Percentiles rank a stretch among this genome's conserved stretches.
Conservation (phyloP, 1,140 invertebrate genomes). For the Listronotus bonariensis region DNA sequence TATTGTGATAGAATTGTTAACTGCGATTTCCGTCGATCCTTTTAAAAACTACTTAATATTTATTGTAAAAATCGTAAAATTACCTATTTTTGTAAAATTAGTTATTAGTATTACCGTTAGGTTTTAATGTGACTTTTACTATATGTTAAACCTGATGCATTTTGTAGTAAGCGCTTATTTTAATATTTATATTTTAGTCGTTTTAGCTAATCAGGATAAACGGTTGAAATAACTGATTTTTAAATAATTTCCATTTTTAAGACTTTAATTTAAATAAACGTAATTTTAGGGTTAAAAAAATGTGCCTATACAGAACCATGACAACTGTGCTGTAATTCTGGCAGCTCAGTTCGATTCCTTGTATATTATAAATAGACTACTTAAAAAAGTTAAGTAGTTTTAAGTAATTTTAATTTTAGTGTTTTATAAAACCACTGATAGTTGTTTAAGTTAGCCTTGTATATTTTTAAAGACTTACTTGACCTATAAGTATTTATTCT, state of each 20-base stretch:
- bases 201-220: neutral
- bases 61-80: slow-evolving; percentile 19
- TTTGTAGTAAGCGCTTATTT: neutral
- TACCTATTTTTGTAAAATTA: slow-evolving; percentile 26
- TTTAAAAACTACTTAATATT: slow-evolving; percentile 13
- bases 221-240: neutral
- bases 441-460: neutral
- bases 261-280: slow-evolving; percentile 2
- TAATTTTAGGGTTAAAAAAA: slow-evolving; percentile 21
- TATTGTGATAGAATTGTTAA: slow-evolving; percentile 13
- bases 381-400: neutral
- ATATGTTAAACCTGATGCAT: slow-evolving; percentile 11
- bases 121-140: slow-evolving; percentile 4
- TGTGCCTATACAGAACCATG: slow-evolving; percentile 19
- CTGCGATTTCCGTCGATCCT: neutral
- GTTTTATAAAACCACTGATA: neutral
- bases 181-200: neutral
- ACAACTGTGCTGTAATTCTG: slow-evolving; percentile 10
- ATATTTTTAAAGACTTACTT: too few relatives aligned
- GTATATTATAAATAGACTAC: slow-evolving; percentile 14
- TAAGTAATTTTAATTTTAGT: slow-evolving; percentile 10
- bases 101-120: slow-evolving; percentile 14
- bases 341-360: slow-evolving; percentile 20
- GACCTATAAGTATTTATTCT: too few relatives aligned
- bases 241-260: slow-evolving; percentile 3